Base-by-base conservation (phyloP, 2,888 invertebrate species). In the Drosophila pseudotalamancana region DNA sequence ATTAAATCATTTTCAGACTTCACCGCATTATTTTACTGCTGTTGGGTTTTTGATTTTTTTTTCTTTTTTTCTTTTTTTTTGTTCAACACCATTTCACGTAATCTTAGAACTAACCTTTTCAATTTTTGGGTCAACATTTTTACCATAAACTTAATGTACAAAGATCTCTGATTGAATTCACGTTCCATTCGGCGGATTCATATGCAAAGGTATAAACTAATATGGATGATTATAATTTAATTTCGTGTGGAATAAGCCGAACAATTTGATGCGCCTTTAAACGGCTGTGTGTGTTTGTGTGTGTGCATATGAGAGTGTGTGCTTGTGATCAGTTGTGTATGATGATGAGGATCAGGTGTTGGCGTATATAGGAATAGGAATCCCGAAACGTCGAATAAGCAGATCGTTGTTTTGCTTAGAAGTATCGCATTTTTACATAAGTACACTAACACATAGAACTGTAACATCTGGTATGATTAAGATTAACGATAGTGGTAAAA, bases 1-100 rank as follows among this genome's bases (percentile, higher is more conserved):
- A 89, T 88, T 90, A 86, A 77, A 89, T 89, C 83, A 87, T 88
- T 80, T 76, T 89, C 90, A 90, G 90, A 90, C 90, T 89, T 89
- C 76, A 89, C 80, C 88, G 84, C 76, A 81, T 80, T 67, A 72
- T 55, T 75, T 72, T 61, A 72, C 71, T 68, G 61, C 59, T 71
- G 55, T 63, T 66, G 49, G 9, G 16, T 35, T 12, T 16, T 27
- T 32, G 1, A 18, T 18, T 29, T 27, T 27, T 6, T 16, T 16
- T 8, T 29, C 18, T n/a, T 6, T 11, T 43, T 27, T 37, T 42
- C 45, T 49, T 27, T 48, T 53, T 50, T 63, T 62, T 65, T 50
- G 45, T 53, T 43, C 29, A 75, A 75, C 75, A 71, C 70, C 72
- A 59, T 64, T 81, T 71, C 46, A 62, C 45, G 69, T 56, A 48